Evolutionary conservation across 2,113 vertebrate species (phyloP).

Genomic region (Penelope pileata): DNA sequence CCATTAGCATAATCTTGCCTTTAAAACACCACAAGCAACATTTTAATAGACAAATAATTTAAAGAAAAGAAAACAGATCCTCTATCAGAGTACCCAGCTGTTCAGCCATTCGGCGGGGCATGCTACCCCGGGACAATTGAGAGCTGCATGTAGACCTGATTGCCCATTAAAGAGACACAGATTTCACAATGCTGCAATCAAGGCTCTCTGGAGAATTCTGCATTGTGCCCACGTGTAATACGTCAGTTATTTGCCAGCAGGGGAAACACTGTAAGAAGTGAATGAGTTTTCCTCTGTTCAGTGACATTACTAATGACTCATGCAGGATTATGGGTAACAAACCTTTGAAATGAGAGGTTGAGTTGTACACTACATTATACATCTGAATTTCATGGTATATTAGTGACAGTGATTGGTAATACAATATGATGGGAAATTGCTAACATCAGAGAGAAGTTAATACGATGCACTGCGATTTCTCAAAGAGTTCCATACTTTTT

Average conservation of each 20-base stretch:
- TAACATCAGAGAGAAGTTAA: slow-evolving; percentile 32
- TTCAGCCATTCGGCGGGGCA: not conserved
- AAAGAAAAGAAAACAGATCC: not conserved
- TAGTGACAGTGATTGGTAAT: slow-evolving; percentile 62
- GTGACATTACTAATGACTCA: slow-evolving; percentile 60
- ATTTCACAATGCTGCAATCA: not conserved
- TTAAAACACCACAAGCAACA: not conserved
- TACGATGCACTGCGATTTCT: slow-evolving; percentile 30
- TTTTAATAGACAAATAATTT: not conserved
- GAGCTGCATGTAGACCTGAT: not conserved
- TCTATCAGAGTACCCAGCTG: not conserved
- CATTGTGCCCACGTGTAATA: slow-evolving; percentile 1
- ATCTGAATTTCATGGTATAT: slow-evolving; percentile 67
- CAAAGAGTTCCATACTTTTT: slow-evolving; percentile 6
- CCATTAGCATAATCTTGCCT: not conserved
- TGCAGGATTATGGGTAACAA: slow-evolving; percentile 65
- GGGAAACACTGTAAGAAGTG: not conserved
- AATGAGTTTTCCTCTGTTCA: slow-evolving; percentile 46
- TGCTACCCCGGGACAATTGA: not conserved
- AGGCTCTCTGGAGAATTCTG: slow-evolving; percentile 10
- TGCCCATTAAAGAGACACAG: not conserved
- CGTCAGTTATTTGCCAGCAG: slow-evolving; percentile 44
- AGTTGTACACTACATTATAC: slow-evolving; percentile 49
- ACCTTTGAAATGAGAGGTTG: slow-evolving; percentile 54
- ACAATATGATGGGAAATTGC: slow-evolving; percentile 58